Base-by-base conservation (phyloP, 2,888 invertebrate genomes). In the Xestia xanthographa region DNA sequence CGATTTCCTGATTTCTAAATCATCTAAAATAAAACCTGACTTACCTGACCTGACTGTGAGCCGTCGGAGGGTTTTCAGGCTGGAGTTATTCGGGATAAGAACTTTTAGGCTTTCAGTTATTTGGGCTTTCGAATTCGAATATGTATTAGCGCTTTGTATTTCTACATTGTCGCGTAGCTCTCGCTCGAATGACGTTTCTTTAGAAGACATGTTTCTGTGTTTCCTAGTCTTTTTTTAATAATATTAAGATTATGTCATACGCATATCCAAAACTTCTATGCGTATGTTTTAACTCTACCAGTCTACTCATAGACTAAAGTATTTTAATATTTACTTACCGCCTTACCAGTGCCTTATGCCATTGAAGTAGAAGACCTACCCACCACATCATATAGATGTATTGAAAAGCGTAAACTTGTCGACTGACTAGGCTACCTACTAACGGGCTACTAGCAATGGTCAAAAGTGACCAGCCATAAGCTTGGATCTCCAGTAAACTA, bases 161-260 rank as follows among this genome's bases (percentile, higher is more conserved):
- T n/a, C 43, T 34, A 45, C 45, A 58, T 34, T 43, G 8, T 53
- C 53, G 14, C 48, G 38, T 67, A 50, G 48, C 26, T 63, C 22
- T 48, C 9, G 22, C 41, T 56, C n/a, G 26, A 66, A 69, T 38
- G 34, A 8, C 26, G 34, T n/a, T 82, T 43, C 22, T 29, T 43
- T 17, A 66, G 43, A 53, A 34, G 43, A 48, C 53, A n/a, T 84
- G 43, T 80, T 70, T 56, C 41, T 56, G 58, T 69, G 41, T 22
- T 75, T 71, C 76, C 87, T 87, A 86, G 86, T 82, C 83, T 77
- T 73, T 5, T 50, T 75, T 5, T 72, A 17, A 63, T 58, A 73
- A 68, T 62, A 66, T 84, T 80, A 80, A 62, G 73, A 62, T 48
- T 45, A 34, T 70, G 56, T 45, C 26, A 68, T 68, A 84, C 1